phyloP scores from a whole-genome alignment of 2,888 invertebrate species.

The Dicyrtomina minuta region DNA sequence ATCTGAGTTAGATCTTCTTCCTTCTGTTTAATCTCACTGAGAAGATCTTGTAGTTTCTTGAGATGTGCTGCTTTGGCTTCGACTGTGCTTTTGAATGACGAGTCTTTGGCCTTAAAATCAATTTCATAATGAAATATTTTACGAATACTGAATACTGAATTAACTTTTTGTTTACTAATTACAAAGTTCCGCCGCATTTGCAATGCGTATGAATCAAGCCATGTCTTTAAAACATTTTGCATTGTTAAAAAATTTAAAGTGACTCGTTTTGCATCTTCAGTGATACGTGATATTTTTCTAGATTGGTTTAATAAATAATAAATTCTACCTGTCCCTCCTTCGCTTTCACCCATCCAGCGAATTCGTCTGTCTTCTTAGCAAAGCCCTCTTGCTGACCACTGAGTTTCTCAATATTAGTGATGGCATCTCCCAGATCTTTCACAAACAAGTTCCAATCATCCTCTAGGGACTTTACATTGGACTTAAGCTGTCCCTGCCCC shows the following conservation, averaged over 20 bases:
- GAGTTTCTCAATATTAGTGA: constrained; percentile 71
- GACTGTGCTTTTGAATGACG: constrained; percentile 80
- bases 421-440: constrained; percentile 68
- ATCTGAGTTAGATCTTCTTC: constrained; percentile 38
- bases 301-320: neutral
- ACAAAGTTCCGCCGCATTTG: neutral
- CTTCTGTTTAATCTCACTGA: constrained; percentile 70
- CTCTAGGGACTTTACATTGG: constrained; percentile 73
- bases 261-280: too few species aligned
- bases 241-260: too few species aligned
- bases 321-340: constrained; percentile 67
- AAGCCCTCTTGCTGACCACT: constrained; percentile 80
- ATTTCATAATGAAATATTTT: constrained; percentile 7
- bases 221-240: too few species aligned
- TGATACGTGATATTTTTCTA: too few species aligned
- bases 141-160: neutral
- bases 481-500: constrained; percentile 73
- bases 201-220: neutral
- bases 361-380: constrained; percentile 71
- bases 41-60: constrained; percentile 71
- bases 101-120: constrained; percentile 75
- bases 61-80: constrained; percentile 79
- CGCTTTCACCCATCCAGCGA: constrained; percentile 81
- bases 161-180: neutral
- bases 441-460: constrained; percentile 75